These are phyloP conservation scores for Ovis canadensis DNA, from an alignment of 2,113 vertebrate species.

Conservation along the genomic window DNA sequence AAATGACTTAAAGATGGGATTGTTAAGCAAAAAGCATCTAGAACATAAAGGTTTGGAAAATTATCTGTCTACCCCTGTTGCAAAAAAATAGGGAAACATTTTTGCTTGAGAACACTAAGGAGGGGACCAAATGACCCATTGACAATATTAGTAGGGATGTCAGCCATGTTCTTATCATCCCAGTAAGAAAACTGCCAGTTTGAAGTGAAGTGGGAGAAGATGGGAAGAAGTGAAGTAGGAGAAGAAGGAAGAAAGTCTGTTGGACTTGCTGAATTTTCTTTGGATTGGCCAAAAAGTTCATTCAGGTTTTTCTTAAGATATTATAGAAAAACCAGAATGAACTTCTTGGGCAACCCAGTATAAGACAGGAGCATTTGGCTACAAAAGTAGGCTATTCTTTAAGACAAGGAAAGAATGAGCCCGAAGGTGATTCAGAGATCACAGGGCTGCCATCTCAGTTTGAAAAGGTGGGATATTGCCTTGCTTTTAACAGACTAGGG, in stretches of 20 bases:
- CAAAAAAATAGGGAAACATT: neutral
- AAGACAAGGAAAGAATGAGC: neutral
- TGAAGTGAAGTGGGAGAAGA: neutral
- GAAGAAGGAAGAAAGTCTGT: neutral
- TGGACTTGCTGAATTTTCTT: neutral
- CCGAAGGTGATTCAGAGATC: neutral
- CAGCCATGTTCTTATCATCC: neutral
- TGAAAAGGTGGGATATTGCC: neutral
- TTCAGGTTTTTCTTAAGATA: neutral
- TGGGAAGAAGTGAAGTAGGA: neutral
- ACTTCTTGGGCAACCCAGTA: neutral
- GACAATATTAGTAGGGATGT: neutral
- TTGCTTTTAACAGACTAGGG: neutral
- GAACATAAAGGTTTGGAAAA: neutral
- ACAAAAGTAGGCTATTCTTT: neutral
- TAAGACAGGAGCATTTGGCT: neutral
- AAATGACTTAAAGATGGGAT: neutral
- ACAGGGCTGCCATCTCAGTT: neutral
- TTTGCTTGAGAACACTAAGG: neutral
- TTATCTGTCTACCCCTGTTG: neutral
- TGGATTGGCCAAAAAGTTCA: neutral
- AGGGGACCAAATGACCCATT: neutral
- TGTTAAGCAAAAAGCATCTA: neutral
- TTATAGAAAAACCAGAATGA: neutral
- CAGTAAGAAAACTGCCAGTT: neutral